Evolutionary conservation across 2,888 invertebrate genomes (phyloP), one percentile per base, ranked within the genome.

Genomic region (Mythimna impura): DNA sequence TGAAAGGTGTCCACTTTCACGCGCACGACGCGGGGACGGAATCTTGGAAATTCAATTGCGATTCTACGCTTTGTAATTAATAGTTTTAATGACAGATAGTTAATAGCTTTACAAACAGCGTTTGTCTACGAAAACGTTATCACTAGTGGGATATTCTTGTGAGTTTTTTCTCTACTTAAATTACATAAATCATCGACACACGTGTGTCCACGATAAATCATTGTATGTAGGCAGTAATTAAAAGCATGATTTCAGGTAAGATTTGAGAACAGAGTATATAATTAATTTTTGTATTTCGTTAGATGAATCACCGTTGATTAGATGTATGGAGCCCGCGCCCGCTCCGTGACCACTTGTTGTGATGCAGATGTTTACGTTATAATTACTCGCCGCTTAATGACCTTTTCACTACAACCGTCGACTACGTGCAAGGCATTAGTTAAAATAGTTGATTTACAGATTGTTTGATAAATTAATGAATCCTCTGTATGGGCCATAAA

Each of bases 241-340:
- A 96, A 95, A 94, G 88, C 90, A 93, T 89, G 91, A 93, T 93
- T 93, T 92, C 91, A 91, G 93, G 92, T 93, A 93, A 94, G 92
- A 92, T 94, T 93, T 92, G 89, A 91, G 91, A 92, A 90, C 90
- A 91, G 83, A 90, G 91, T 92, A 87, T 96, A 94, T 96, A 95
- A 96, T 96, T 96, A 96, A 94, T 94, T 95, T 93, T 93, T 89
- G 88, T 91, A 88, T 95, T 94, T 94, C 91, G 90, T 94, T 93
- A 95, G 95, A 95, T 94, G 95, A 94, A 95, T 95, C 94, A 93
- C 93, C 92, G 93, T 93, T 94, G 94, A 95, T 95, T 95, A 94
- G 93, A 90, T 90, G 90, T 84, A 90, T 87, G 89, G 87, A 87
- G 90, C 82, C 82, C 40, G 79, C 79, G 79, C 87, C 85, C 85